phyloP scores from a whole-genome alignment of 2,888 invertebrate genomes.

The Malthinus seriepunctatus region DNA sequence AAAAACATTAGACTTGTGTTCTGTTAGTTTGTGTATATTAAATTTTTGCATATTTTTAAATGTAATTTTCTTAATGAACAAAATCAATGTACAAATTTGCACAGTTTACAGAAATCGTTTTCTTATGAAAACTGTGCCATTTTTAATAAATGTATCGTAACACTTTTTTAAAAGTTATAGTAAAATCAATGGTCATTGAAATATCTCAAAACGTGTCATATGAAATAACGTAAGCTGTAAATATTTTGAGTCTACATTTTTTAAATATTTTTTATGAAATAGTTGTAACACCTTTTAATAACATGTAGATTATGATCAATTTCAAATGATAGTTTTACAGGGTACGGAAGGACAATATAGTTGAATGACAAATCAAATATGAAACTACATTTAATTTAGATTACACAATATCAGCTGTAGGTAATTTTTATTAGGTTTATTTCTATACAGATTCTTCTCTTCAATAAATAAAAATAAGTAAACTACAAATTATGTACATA shows the following conservation, averaged over 20 bases:
- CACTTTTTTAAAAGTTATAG: background rate
- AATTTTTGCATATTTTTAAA: background rate
- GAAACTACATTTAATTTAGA: background rate
- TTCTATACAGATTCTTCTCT: background rate
- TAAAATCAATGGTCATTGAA: background rate
- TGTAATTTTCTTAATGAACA: background rate
- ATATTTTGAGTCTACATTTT: constrained; percentile 1
- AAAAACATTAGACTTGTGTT: background rate
- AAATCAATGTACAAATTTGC: background rate
- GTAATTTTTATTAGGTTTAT: background rate
- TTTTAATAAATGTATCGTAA: background rate
- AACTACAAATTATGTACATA: constrained; percentile 4
- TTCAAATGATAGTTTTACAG: background rate
- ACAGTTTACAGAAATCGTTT: background rate
- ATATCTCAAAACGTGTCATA: background rate
- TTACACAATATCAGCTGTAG: no score
- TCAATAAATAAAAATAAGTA: background rate
- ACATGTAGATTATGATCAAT: no score
- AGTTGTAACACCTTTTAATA: background rate
- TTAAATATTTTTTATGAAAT: background rate
- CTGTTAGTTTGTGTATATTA: background rate
- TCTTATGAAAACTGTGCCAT: constrained; percentile 2
- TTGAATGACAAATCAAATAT: background rate
- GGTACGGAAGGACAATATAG: constrained; percentile 1
- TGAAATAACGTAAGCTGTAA: background rate